Conservation (phyloP, 2,888 invertebrate species). For the Chrysolina americana region DNA sequence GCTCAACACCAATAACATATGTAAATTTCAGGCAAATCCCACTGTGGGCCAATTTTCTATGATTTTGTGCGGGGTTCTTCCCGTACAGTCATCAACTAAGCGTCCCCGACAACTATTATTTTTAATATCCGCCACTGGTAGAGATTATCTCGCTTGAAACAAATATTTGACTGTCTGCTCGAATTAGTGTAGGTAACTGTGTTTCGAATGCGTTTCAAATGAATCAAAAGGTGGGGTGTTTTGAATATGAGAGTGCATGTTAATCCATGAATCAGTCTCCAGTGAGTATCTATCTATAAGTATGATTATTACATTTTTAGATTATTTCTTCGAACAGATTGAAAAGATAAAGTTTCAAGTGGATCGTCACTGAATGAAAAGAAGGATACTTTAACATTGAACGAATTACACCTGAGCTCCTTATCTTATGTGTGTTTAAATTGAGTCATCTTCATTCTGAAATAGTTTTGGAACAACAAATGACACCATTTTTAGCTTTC, state of each 20-base stretch:
- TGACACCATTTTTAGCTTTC: too few species aligned
- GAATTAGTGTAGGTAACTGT: conserved; percentile 11
- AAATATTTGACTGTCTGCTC: conserved; percentile 10
- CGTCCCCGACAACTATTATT: not conserved
- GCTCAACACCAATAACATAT: too few species aligned
- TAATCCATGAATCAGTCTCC: conserved; percentile 6
- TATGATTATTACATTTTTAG: not conserved
- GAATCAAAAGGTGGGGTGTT: conserved; percentile 1
- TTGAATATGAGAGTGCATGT: not conserved
- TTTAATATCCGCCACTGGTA: conserved; percentile 8
- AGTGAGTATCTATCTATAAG: not conserved
- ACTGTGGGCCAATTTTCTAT: too few species aligned
- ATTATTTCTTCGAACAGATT: not conserved
- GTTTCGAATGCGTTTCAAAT: not conserved
- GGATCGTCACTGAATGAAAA: not conserved
- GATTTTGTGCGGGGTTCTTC: too few species aligned
- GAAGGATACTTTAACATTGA: not conserved
- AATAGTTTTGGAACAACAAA: too few species aligned
- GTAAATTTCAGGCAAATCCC: too few species aligned
- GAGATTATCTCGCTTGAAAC: conserved; percentile 3
- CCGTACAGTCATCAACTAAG: too few species aligned
- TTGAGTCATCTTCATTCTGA: too few species aligned
- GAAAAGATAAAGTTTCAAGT: not conserved
- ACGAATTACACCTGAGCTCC: not conserved
- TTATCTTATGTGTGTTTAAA: not conserved